Evolutionary conservation across 2,797 vertebrate species (phyloP), one percentile per base, ranked within the genome.

Genomic region (Siniperca scherzeri): DNA sequence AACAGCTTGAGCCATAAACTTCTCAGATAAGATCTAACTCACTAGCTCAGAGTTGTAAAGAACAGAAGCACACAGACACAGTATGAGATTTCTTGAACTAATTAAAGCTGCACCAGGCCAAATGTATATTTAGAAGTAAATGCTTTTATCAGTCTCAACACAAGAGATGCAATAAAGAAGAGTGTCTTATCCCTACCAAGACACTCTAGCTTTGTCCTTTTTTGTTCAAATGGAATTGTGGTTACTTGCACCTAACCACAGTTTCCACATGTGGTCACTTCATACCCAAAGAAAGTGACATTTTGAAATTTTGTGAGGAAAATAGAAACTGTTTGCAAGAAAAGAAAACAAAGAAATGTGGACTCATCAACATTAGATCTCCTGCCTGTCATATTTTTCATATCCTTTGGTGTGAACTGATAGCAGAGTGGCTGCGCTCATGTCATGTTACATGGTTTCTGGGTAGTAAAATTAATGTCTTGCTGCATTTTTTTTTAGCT

Each of bases 41-140:
- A 50, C 64, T 12, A 53, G 5, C 2, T n/a, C 48, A 7, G 22
- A n/a, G 53, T n/a, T 33, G 13, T 53, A 13, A 33, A 78, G 11
- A 67, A n/a, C 42, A 73, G 2, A 22, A 67, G 73, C 61, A 74
- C 72, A 70, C 70, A 69, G 57, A 74, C 53, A 53, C 52, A 50
- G 46, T 16, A 8, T 9, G 55, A 68, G 36, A 75, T 10, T 66
- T 56, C 19, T 46, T 44, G 21, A 73, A 53, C 44, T 56, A 64
- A 80, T 72, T 78, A 62, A 85, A 87, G 40, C 44, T 70, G 17
- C 70, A 42, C 19, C 46, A n/a, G 14, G 25, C 22, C 22, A 65
- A 25, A 38, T 9, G 74, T 75, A 52, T 22, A 79, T 70, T 74
- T 40, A 38, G 16, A 57, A 2, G 22, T 21, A 9, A 27, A 70